Base-by-base conservation (phyloP, 2,113 vertebrate species). In the Tachysurus fulvidraco region DNA sequence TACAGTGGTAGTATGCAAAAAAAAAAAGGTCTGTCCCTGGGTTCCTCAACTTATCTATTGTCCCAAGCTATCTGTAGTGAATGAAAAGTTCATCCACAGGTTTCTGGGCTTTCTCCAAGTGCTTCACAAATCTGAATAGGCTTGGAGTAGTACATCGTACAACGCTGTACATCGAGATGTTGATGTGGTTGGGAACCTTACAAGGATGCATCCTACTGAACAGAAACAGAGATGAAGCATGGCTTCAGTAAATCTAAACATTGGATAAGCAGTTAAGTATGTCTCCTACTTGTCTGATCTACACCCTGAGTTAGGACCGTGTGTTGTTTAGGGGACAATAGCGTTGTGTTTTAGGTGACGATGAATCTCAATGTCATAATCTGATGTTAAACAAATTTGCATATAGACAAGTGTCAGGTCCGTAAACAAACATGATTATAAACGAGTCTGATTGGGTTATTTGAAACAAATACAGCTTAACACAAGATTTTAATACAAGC, bases 401-500 rank as follows among this genome's bases (percentile, higher is more conserved):
- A 13, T 55, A 50, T 16, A 13, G n/a, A 81, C 8, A 3, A 44
- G 12, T 25, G 54, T 83, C 44, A 52, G n/a, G 60, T 54, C 44
- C 54, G 25, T 67, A 67, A 67, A 50, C 81, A 67, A 50, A 67
- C 13, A 13, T 46, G 81, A 28, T 50, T 52, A 65, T 67, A 25
- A 46, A 50, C 81, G 52, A 52, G 44, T 23, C 55, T 10, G 23
- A 59, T 76, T 84, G 36, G 69, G 54, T 84, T 21, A 84, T 69
- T 17, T 57, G 52, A 60, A 67, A 52, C 23, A 64, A 74, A 76
- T 54, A 57, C 44, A 55, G 52, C 57, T 73, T 44, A 23, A 19
- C 19, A 17, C 30, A 71, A 44, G 17, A 21, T 30, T 28, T 30
- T 30, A 69, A 36, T 69, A 67, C 28, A 73, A 44, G 44, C 11